Evolutionary conservation across 2,113 vertebrate genomes (phyloP).

Genomic region (Progne subis): DNA sequence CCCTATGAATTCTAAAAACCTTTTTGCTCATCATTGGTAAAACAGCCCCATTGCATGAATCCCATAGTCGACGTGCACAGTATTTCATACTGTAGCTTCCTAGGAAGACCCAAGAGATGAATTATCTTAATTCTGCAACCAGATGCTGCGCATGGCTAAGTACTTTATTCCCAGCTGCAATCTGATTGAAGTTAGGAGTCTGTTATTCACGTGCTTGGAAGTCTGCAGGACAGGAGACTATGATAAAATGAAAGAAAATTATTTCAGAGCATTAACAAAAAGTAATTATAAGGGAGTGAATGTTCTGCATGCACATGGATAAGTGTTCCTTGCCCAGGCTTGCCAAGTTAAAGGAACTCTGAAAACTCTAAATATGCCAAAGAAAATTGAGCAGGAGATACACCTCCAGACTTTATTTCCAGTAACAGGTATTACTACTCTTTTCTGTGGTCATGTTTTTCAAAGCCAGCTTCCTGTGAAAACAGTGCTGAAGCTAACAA

Average conservation of each 20-base stretch:
- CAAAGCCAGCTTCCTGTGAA: neutral
- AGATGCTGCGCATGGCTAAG: constrained; percentile 18
- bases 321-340: neutral
- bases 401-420: neutral
- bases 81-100: neutral
- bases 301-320: neutral
- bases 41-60: neutral
- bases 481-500: neutral
- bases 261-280: constrained; percentile 18
- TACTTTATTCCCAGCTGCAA: constrained; percentile 30
- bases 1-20: neutral
- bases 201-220: constrained; percentile 8
- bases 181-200: constrained; percentile 30
- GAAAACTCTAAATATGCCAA: neutral
- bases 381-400: neutral
- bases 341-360: neutral
- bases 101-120: neutral
- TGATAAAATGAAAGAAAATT: constrained; percentile 14
- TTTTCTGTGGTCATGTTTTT: neutral
- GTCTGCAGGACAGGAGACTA: neutral
- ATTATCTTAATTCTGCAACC: neutral
- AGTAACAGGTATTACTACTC: neutral
- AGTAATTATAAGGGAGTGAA: neutral
- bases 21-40: neutral
- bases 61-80: neutral